Conservation (phyloP, 1,140 invertebrate genomes). For the Drosophila kanapiae region DNA sequence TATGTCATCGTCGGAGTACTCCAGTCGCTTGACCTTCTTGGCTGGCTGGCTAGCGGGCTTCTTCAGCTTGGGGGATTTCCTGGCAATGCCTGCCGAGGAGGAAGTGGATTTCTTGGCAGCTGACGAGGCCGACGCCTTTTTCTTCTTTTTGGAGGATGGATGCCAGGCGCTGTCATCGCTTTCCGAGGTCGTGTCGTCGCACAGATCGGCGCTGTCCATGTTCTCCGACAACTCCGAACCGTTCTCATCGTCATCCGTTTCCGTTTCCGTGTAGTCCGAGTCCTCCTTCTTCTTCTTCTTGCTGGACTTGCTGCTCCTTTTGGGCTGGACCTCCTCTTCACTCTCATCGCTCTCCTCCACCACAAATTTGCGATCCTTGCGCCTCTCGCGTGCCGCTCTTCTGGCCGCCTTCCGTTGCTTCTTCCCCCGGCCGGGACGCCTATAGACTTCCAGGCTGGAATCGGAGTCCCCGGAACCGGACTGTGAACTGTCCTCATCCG, state of each 20-base stretch:
- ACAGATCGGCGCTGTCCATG: constrained; percentile 87
- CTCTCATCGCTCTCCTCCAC: constrained; percentile 81
- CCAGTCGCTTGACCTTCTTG: constrained; percentile 71
- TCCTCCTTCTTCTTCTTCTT: constrained; percentile 81
- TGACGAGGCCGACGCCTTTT: not conserved
- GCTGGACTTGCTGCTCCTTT: constrained; percentile 50
- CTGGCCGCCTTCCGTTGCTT: constrained; percentile 71
- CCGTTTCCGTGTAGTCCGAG: constrained; percentile 86
- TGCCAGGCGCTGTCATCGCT: constrained; percentile 79
- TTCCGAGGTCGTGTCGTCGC: constrained; percentile 81
- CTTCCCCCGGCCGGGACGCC: constrained; percentile 64
- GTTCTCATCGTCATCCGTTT: constrained; percentile 86
- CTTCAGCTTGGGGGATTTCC: constrained; percentile 76
- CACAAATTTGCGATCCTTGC: constrained; percentile 79
- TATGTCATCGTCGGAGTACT: constrained; percentile 82
- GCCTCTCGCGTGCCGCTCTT: constrained; percentile 71
- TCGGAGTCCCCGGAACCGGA: constrained; percentile 76
- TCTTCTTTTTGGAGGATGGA: constrained; percentile 75
- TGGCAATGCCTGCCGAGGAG: constrained; percentile 34
- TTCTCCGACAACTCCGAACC: constrained; percentile 86
- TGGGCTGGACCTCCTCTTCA: constrained; percentile 63
- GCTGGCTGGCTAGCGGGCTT: constrained; percentile 29
- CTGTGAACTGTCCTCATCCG: constrained; percentile 73
- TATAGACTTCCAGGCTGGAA: constrained; percentile 77
- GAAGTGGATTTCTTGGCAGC: constrained; percentile 47